phyloP scores from a whole-genome alignment of 2,113 vertebrate genomes.

The Brevimyrus niger region DNA sequence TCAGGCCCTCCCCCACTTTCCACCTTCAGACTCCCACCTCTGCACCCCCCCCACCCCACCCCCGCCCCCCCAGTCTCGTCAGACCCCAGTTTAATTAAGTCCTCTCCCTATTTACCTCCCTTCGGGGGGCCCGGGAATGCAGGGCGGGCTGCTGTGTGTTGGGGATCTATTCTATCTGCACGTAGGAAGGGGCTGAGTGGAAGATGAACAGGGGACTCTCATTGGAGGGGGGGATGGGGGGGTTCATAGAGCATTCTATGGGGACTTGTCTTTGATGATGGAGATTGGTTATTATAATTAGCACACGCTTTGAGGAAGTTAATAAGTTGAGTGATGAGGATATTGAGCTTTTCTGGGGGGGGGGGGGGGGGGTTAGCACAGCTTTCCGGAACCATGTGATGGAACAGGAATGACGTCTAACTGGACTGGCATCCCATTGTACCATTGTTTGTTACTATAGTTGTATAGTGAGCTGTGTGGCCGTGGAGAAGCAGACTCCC shows the following conservation, averaged over 20 bases:
- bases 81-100: constrained; percentile 16
- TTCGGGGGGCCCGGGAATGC: background rate
- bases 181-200: background rate
- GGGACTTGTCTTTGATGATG: constrained; percentile 35
- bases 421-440: background rate
- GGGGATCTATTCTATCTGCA: constrained; percentile 23
- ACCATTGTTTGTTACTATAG: background rate
- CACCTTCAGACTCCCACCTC: background rate
- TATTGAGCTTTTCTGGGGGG: background rate
- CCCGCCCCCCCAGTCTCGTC: background rate
- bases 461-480: background rate
- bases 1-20: background rate
- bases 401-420: background rate
- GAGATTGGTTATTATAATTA: constrained; percentile 43
- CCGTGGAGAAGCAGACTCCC: background rate
- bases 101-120: background rate
- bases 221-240: background rate
- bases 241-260: background rate
- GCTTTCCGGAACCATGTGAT: background rate
- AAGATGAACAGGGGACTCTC: background rate
- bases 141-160: constrained; percentile 28
- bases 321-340: constrained; percentile 7
- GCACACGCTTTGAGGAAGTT: background rate
- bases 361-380: background rate
- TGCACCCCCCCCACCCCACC: background rate